Evolutionary conservation across 2,113 vertebrate genomes (phyloP).

Genomic region (Notarius lentiginosus): DNA sequence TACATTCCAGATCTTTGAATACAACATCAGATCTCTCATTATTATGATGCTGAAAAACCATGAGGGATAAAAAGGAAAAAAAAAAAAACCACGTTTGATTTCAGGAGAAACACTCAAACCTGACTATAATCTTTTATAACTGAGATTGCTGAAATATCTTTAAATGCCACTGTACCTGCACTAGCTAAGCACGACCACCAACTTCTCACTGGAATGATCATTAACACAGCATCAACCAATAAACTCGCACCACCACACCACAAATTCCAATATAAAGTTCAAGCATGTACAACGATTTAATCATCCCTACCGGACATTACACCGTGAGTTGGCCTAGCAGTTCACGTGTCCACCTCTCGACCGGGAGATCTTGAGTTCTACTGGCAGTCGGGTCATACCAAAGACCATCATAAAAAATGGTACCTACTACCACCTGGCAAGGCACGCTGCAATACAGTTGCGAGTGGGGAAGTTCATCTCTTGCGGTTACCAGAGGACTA

Average conservation of each 20-base stretch:
- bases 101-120: neutral
- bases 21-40: neutral
- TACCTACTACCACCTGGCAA: too few species aligned
- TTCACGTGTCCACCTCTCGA: too few species aligned
- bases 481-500: too few species aligned
- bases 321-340: too few species aligned
- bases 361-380: too few species aligned
- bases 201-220: neutral
- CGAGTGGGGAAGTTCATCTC: too few species aligned
- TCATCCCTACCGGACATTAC: neutral
- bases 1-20: neutral
- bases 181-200: too few species aligned
- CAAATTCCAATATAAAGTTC: neutral
- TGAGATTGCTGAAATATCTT: neutral
- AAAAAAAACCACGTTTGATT: neutral
- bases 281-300: neutral
- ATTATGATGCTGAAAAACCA: neutral
- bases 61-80: neutral
- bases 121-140: neutral
- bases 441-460: too few species aligned
- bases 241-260: neutral
- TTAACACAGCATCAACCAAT: too few species aligned
- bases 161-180: neutral
- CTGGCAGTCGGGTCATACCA: too few species aligned
- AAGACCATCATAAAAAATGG: too few species aligned